These are phyloP conservation scores for Sturmia bella DNA, from an alignment of 2,888 invertebrate genomes.

Conservation along the genomic window DNA sequence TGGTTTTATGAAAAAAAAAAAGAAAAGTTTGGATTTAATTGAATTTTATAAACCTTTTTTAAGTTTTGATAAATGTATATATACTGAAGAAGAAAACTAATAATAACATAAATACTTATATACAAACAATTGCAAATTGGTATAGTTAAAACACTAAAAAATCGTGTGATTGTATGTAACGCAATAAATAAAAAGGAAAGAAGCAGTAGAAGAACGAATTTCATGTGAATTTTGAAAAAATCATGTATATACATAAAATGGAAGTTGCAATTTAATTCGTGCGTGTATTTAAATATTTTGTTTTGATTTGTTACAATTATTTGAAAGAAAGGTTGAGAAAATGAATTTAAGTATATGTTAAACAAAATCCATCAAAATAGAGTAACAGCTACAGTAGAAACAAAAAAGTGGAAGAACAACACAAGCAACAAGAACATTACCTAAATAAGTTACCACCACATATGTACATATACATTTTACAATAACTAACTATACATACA, in stretches of 20 bases:
- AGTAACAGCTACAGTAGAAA: slow-evolving; percentile 27
- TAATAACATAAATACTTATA: slow-evolving; percentile 14
- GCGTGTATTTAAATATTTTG: slow-evolving; percentile 39
- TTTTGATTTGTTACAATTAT: slow-evolving; percentile 44
- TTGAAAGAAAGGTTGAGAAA: slow-evolving; percentile 51
- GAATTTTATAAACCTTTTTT: slow-evolving; percentile 53
- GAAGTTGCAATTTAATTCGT: slow-evolving; percentile 60
- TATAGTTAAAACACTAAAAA: not conserved
- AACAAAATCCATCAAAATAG: slow-evolving; percentile 36
- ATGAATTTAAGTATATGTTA: slow-evolving; percentile 58
- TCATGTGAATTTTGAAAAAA: slow-evolving; percentile 66
- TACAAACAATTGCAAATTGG: slow-evolving; percentile 3
- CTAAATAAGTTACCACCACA: slow-evolving; percentile 42
- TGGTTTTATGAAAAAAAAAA: slow-evolving; percentile 54
- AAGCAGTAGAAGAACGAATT: slow-evolving; percentile 58
- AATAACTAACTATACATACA: slow-evolving; percentile 67
- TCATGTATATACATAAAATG: slow-evolving; percentile 40
- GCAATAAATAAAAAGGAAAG: slow-evolving; percentile 40
- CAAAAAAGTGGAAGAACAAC: slow-evolving; percentile 3
- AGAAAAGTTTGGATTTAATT: slow-evolving; percentile 58
- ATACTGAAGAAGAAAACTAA: slow-evolving; percentile 16
- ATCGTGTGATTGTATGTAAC: slow-evolving; percentile 47
- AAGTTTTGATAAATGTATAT: slow-evolving; percentile 41
- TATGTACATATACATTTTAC: slow-evolving; percentile 47
- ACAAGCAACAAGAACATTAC: slow-evolving; percentile 44